Conservation (phyloP, 2,113 vertebrate genomes). For the Alectura lathami region DNA sequence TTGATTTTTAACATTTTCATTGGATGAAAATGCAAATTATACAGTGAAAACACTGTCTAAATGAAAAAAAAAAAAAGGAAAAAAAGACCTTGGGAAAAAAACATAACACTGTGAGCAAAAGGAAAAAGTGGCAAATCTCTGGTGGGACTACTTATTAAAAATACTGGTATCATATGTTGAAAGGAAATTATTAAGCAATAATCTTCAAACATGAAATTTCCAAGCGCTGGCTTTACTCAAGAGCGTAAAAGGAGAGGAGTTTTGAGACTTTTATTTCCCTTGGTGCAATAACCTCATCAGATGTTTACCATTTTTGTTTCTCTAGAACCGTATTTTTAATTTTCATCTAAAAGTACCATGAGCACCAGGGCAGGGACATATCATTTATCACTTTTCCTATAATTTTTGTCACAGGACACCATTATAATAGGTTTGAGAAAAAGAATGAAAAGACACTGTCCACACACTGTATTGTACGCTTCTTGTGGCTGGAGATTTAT, state of each 20-base stretch:
- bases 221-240: not conserved
- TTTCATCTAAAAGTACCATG: not conserved
- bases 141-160: not conserved
- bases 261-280: not conserved
- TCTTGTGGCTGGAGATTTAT: not conserved
- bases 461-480: accelerated
- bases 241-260: not conserved
- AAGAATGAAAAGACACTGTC: not conserved
- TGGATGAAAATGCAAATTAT: not conserved
- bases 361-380: not conserved
- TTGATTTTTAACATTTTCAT: not conserved
- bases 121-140: not conserved
- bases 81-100: not conserved
- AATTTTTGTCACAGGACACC: not conserved
- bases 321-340: not conserved
- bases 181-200: not conserved
- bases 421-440: not conserved
- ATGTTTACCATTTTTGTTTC: not conserved
- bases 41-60: not conserved
- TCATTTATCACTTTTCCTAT: not conserved
- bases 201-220: not conserved
- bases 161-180: not conserved
- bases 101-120: not conserved
- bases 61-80: not conserved
- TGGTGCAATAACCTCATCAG: not conserved